Evolutionary conservation across 2,888 invertebrate genomes (phyloP).

Genomic region (Stenurella melanura): DNA sequence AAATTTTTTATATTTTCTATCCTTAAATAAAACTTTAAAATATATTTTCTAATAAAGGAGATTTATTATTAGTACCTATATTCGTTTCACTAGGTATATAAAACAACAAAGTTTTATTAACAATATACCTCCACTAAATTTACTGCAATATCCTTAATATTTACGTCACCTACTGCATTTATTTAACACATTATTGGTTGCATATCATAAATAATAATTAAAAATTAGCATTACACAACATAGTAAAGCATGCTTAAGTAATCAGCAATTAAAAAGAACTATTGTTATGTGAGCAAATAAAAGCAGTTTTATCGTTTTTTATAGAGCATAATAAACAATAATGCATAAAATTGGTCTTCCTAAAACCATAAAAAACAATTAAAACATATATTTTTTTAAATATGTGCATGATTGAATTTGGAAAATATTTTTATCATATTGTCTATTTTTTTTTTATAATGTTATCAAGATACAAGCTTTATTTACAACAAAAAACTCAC

Average conservation of each 20-base stretch:
- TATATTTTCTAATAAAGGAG: no score
- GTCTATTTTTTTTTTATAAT: no score
- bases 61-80: no score
- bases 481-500: no score
- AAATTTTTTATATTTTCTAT: no score
- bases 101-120: not conserved
- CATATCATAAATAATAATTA: conserved; percentile 7
- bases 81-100: not conserved
- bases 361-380: not conserved
- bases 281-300: conserved; percentile 3
- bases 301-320: conserved; percentile 3
- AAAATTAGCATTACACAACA: conserved; percentile 1
- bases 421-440: no score
- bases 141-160: not conserved
- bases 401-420: no score
- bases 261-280: not conserved
- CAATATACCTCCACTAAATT: not conserved
- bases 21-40: no score
- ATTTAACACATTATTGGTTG: not conserved
- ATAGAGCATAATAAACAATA: not conserved
- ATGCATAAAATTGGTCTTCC: not conserved
- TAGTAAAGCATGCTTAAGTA: not conserved
- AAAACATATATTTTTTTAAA: not conserved
- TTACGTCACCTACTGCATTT: not conserved
- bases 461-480: no score